These are phyloP conservation scores for Zoanthus gigantus DNA, from an alignment of 92 coral and sea anemone species.

Conservation along the genomic window DNA sequence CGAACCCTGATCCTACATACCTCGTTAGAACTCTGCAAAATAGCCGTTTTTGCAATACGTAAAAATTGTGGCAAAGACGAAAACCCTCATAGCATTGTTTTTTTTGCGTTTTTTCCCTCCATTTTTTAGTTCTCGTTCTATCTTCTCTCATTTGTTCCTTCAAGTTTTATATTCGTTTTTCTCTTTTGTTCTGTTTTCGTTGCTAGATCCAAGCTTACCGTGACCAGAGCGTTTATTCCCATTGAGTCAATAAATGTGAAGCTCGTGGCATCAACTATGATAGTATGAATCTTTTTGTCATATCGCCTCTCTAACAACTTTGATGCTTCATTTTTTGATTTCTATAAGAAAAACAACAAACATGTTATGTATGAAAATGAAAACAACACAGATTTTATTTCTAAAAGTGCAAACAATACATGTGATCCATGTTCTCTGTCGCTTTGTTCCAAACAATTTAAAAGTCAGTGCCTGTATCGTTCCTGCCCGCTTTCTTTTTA, in stretches of 20 bases:
- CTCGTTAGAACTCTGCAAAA: background rate
- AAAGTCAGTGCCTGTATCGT: background rate
- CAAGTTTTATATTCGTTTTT: background rate
- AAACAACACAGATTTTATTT: background rate
- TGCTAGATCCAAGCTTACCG: constrained; percentile 60
- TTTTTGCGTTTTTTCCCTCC: background rate
- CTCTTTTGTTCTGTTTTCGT: background rate
- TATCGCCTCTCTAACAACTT: background rate
- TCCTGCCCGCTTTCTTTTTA: too few species aligned
- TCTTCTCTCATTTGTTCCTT: background rate
- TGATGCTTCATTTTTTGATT: background rate
- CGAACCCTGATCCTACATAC: too few species aligned
- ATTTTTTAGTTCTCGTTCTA: background rate
- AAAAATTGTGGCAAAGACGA: background rate
- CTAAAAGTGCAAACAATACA: background rate
- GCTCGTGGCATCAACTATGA: constrained; percentile 75
- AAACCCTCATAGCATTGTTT: background rate
- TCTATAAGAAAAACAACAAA: constrained; percentile 4
- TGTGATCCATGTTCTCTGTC: background rate
- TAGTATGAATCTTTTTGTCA: constrained; percentile 41
- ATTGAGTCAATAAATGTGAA: constrained; percentile 85
- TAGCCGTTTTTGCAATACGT: background rate
- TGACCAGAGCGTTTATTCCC: constrained; percentile 66
- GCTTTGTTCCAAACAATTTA: background rate
- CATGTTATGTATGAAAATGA: background rate